phyloP scores from a whole-genome alignment of 2,888 invertebrate species.

The Myathropa florea region DNA sequence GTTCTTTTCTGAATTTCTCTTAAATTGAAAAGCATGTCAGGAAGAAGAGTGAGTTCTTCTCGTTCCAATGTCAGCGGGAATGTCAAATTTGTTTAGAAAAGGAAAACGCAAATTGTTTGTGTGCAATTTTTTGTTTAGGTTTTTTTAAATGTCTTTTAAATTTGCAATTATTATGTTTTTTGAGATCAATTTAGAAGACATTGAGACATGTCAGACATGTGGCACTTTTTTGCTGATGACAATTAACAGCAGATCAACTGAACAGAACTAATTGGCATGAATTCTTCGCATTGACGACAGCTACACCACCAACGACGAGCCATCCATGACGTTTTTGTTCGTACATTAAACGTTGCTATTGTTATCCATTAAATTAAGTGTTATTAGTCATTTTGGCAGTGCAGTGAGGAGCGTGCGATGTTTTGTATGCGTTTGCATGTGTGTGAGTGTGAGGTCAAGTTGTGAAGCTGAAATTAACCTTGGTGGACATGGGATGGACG shows the following conservation, averaged over 20 bases:
- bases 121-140: conserved; percentile 10
- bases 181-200: conserved; percentile 20
- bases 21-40: conserved; percentile 48
- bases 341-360: neutral
- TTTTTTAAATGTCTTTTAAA: conserved; percentile 12
- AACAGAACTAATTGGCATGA: conserved; percentile 12
- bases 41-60: neutral
- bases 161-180: conserved; percentile 34
- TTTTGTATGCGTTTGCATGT: neutral
- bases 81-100: conserved; percentile 67
- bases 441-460: neutral
- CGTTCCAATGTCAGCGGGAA: conserved; percentile 57
- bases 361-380: neutral
- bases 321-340: conserved; percentile 26
- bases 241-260: conserved; percentile 24
- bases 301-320: conserved; percentile 15
- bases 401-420: neutral
- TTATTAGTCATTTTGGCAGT: neutral
- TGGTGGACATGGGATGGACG: neutral
- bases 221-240: neutral
- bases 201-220: neutral
- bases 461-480: neutral
- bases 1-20: neutral
- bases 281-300: conserved; percentile 23
- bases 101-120: conserved; percentile 24